A percentile compares a stretch with the other conserved stretches of the same genome.
phyloP scores from a whole-genome alignment of 37 sponge, comb jelly and placozoan species.

The Beroe forskalii region DNA sequence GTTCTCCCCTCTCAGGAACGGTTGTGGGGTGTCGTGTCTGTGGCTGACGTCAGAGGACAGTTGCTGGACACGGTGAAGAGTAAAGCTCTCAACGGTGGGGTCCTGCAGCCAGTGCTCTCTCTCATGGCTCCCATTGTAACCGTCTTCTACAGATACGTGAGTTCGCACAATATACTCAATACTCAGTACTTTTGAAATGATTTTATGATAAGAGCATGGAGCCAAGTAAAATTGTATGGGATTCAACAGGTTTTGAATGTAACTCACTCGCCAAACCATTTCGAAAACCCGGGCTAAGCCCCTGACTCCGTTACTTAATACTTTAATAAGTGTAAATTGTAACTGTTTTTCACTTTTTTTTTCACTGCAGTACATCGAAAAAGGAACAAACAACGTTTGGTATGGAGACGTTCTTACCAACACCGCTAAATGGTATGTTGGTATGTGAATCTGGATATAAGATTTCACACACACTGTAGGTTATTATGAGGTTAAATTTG shows the following conservation, averaged over 20 bases:
- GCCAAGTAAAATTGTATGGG: no score
- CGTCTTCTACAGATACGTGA: background rate
- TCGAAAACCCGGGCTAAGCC: no score
- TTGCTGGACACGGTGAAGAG: conserved; percentile 18
- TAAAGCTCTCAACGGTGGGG: background rate
- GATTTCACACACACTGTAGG: no score
- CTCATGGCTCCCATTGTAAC: background rate
- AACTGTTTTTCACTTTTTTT: no score
- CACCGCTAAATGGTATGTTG: conserved; percentile 13
- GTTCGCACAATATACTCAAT: no score
- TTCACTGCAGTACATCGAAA: background rate
- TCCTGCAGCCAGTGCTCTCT: background rate
- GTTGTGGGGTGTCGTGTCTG: conserved; percentile 21
- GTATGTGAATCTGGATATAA: no score
- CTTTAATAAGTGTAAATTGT: no score
- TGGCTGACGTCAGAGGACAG: conserved; percentile 36
- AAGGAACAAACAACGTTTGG: background rate
- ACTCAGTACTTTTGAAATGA: background rate
- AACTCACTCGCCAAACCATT: no score
- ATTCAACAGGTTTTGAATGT: no score
- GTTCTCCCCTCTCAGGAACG: conserved; percentile 8
- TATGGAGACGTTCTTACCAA: conserved; percentile 1
- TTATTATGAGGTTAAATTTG: no score
- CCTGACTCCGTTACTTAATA: no score
- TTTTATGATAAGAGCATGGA: no score